Evolutionary conservation across 2,113 vertebrate genomes (phyloP), one percentile per base, ranked within the genome.

Genomic region (Lepus timidus): DNA sequence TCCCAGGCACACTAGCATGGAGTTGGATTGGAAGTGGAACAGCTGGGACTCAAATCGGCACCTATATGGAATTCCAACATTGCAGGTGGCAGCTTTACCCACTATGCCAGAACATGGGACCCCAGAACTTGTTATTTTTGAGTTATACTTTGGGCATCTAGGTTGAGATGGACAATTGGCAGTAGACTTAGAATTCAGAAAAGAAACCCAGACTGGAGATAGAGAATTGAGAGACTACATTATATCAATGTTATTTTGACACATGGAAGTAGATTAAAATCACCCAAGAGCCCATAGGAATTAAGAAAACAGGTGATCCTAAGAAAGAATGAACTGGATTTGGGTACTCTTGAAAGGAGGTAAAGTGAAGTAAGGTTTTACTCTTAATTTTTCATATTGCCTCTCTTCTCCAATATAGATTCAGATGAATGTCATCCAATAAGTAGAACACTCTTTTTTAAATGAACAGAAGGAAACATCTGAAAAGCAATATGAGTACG

Each of bases 371-470:
- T 80, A 78, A 91, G 31, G 68, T 85, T 95, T 93, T 74, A 87
- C 16, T 55, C 36, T 93, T 95, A 74, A 96, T 92, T 95, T 96
- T 79, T 94, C 82, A 84, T 83, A 78, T 86, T 82, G n/a, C 17
- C 85, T 76, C 82, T 25, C 17, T 94, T 92, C 33, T 95, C 23
- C 58, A 88, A 44, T 33, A 91, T 11, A 94, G 70, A 94, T 73
- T 96, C 86, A 91, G 17, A 86, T 76, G 73, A 94, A 70, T 85
- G 27, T 91, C 33, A 76, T 49, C 11, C 68, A 65, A 80, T 83
- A 19, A 91, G 10, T 80, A 88, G 61, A 95, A 88, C 16, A 89
- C 8, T 9, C 12, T 62, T 94, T 81, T 78, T 85, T 80, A 78
- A 90, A 85, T 80, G 44, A 89, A 91, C 94, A 92, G 55, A 55